Evolutionary conservation across 2,888 invertebrate genomes (phyloP).

Genomic region (Acanthosoma haemorrhoidale): DNA sequence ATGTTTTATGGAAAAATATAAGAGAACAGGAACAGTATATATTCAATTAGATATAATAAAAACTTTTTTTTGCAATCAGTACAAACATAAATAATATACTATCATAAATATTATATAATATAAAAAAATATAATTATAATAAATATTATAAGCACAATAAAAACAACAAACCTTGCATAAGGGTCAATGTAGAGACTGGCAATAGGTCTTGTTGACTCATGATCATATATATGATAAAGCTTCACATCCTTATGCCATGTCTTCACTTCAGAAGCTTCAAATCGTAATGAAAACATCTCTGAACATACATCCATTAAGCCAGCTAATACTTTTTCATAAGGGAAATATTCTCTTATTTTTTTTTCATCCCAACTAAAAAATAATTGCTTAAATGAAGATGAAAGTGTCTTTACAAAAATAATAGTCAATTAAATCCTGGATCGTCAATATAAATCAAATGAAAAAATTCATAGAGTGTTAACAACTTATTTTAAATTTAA

Average conservation of each 20-base stretch:
- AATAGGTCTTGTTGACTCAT: conserved; percentile 57
- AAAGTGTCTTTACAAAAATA: not conserved
- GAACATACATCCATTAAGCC: conserved; percentile 72
- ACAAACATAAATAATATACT: not conserved
- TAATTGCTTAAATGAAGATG: not conserved
- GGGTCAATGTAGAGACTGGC: conserved; percentile 85
- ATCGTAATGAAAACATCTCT: conserved; percentile 69
- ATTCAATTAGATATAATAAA: too few relatives aligned
- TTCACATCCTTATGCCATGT: conserved; percentile 83
- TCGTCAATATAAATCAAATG: too few relatives aligned
- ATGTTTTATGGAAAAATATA: too few relatives aligned
- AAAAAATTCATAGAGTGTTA: too few relatives aligned
- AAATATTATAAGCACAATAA: not conserved
- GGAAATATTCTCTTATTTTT: conserved; percentile 72
- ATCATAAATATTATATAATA: not conserved
- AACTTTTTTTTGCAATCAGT: not conserved
- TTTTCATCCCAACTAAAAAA: conserved; percentile 60
- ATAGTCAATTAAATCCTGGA: too few relatives aligned
- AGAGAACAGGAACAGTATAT: too few relatives aligned
- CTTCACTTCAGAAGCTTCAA: conserved; percentile 61
- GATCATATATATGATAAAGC: conserved; percentile 74
- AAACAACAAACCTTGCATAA: conserved; percentile 51
- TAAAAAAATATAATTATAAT: not conserved
- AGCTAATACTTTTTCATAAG: conserved; percentile 69
- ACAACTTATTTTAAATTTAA: too few relatives aligned